These are phyloP conservation scores for Armadillidium nasatum DNA, from an alignment of 1,140 invertebrate species.

Conservation along the genomic window DNA sequence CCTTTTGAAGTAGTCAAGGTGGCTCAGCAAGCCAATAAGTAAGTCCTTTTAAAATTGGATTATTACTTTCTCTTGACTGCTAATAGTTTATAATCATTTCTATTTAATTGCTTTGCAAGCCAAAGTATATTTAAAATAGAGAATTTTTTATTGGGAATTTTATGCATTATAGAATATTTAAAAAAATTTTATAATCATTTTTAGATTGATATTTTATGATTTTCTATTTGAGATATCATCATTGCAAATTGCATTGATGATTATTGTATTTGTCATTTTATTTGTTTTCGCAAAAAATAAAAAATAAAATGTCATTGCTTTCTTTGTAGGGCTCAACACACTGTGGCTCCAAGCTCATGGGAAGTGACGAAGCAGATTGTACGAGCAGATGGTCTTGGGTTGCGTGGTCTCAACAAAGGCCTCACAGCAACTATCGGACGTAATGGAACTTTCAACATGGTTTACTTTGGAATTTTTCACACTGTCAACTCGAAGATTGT, in stretches of 20 bases:
- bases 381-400: slow-evolving; percentile 63
- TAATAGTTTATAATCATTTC: too few species aligned
- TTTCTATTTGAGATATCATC: too few species aligned
- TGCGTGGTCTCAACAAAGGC: slow-evolving; percentile 78
- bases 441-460: slow-evolving; percentile 84
- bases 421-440: slow-evolving; percentile 77
- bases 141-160: too few species aligned
- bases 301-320: background rate
- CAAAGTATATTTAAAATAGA: too few species aligned
- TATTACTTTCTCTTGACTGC: too few species aligned
- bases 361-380: slow-evolving; percentile 73
- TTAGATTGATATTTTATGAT: too few species aligned
- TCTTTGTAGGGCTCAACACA: slow-evolving; percentile 55
- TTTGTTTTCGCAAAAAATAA: background rate
- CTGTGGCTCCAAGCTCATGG: slow-evolving; percentile 65
- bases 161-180: too few species aligned
- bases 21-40: slow-evolving; percentile 56
- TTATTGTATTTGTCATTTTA: too few species aligned
- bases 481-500: slow-evolving; percentile 69
- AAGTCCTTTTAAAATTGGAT: too few species aligned
- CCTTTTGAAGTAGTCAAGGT: slow-evolving; percentile 95
- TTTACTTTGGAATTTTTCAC: slow-evolving; percentile 93
- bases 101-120: too few species aligned
- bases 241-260: too few species aligned
- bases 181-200: too few species aligned